Base-by-base conservation (phyloP, 2,888 invertebrate species). In the Pachliopta kotzebuea region DNA sequence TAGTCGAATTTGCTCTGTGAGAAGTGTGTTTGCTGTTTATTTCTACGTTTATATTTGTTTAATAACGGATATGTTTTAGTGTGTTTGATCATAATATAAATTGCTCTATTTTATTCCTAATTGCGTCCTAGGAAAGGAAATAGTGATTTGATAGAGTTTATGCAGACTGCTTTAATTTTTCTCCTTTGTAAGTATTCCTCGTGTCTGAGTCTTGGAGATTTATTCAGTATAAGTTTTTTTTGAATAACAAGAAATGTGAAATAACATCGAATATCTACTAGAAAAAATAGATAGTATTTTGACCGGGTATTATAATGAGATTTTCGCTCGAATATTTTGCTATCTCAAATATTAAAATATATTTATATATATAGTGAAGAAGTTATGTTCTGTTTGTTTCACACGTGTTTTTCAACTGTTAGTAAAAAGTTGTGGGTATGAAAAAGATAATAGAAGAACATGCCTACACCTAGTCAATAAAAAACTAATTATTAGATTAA, bases 381-480 rank as follows among this genome's bases (percentile, higher is more conserved):
- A 18, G n/a, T 6, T 45, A n/a, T 26, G 8, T 26, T 14, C 7
- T 52, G 50, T 52, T 52, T 21, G 37, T 1, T n/a, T n/a, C 37
- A 14, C 37, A 3, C 37, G 37, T 45, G 45, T 37, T 8, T 31
- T 31, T 31, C 11, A 31, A 31, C 14, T 42, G 9, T 37, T 14
- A 0, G 37, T 37, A 21, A 21, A 21, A 21, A 4, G 50, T 52
- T 21, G 21, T 14, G 21, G 21, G 21, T 21, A 9, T 0, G 14
- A 52, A 52, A 8, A 11, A 37, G 37, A 37, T 37, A 37, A 52
- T 18, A 45, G 23, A 57, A 20, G 20, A 24, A 45, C 45, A 23
- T 50, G 26, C 23, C 37, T 21, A 42, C 21, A 24, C 60, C 60
- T 60, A 60, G 60, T 60, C 60, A 60, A 54, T 60, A 42, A 11